These are phyloP conservation scores for Xiphophorus birchmanni DNA, from an alignment of 2,797 vertebrate genomes.

Conservation along the genomic window DNA sequence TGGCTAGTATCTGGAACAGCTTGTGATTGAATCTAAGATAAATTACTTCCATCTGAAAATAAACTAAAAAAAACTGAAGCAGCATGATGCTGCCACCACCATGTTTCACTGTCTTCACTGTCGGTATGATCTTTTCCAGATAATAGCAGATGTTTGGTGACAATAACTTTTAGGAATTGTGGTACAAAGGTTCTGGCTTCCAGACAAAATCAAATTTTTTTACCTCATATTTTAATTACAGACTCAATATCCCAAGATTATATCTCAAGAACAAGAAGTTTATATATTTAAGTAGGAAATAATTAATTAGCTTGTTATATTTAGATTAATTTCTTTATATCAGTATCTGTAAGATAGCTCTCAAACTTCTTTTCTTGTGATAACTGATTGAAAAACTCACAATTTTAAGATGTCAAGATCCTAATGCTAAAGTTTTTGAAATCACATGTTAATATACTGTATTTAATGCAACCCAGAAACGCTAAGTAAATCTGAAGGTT, in stretches of 20 bases:
- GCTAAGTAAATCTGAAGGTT: background rate
- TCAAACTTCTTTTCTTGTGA: background rate
- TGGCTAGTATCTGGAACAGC: background rate
- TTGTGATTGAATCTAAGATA: background rate
- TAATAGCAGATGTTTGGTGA: background rate
- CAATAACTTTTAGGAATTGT: background rate
- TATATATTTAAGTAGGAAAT: background rate
- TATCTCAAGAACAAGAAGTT: background rate
- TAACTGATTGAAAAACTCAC: background rate
- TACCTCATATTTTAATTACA: background rate
- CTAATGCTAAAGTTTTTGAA: background rate
- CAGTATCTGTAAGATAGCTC: background rate
- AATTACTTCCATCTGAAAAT: background rate
- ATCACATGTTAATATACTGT: background rate
- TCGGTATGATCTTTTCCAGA: background rate
- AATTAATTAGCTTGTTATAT: background rate
- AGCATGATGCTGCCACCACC: background rate
- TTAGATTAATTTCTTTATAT: background rate
- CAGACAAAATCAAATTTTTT: background rate
- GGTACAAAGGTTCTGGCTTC: background rate
- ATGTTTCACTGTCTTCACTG: background rate
- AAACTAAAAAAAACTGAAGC: background rate
- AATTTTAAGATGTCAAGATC: background rate
- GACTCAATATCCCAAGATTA: background rate
- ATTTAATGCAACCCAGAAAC: background rate